These are phyloP conservation scores for Premnoplex brunnescens DNA, from an alignment of 2,797 vertebrate species.

Conservation along the genomic window DNA sequence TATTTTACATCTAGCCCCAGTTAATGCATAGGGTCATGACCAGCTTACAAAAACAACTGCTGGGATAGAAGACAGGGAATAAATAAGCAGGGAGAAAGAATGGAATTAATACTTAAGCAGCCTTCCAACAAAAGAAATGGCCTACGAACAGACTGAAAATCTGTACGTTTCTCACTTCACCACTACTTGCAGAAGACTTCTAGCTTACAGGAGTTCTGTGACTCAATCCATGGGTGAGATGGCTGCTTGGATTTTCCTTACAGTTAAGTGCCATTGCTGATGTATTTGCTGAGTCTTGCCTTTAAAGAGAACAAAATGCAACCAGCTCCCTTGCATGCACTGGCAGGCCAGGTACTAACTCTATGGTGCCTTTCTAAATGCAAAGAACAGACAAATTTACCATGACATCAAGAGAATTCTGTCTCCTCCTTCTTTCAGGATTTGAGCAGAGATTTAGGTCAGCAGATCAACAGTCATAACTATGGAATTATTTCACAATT, in stretches of 20 bases:
- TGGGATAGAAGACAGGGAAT: background rate
- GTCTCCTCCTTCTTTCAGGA: background rate
- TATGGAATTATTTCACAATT: background rate
- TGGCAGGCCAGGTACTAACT: background rate
- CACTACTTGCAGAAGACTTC: background rate
- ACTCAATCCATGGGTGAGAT: background rate
- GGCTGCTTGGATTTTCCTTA: background rate
- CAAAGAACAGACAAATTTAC: background rate
- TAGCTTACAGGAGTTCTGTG: fast-evolving
- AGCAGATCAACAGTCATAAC: background rate
- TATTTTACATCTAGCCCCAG: background rate
- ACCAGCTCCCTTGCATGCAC: background rate
- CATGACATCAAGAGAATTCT: background rate
- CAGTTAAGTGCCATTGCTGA: background rate
- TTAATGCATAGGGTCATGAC: background rate
- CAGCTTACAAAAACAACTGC: background rate
- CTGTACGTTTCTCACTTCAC: background rate
- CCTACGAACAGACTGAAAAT: background rate
- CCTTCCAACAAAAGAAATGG: background rate
- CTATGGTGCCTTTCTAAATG: background rate
- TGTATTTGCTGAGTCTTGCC: background rate
- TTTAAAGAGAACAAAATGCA: background rate
- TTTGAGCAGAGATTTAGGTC: background rate
- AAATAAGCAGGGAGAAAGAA: background rate
- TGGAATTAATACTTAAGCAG: background rate